These are phyloP conservation scores for Phrynocephalus forsythii DNA, from an alignment of 2,797 vertebrate species.

Conservation along the genomic window DNA sequence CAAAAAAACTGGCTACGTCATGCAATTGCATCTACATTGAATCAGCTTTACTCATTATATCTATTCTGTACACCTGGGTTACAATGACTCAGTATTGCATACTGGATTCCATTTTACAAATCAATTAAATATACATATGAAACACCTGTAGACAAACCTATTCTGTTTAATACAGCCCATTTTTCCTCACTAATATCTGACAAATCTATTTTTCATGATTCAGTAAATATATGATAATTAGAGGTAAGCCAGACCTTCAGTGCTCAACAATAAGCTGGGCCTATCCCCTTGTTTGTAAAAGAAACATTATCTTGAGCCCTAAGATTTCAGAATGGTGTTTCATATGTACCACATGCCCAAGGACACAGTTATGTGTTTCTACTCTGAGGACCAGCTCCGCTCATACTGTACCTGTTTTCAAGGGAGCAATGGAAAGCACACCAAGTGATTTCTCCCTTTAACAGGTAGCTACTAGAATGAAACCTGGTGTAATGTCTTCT, in stretches of 20 bases:
- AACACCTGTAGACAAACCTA: too few species aligned
- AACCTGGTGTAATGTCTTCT: not conserved
- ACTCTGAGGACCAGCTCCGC: not conserved
- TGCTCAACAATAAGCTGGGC: constrained; percentile 5
- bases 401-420: not conserved
- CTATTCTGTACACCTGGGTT: too few species aligned
- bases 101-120: too few species aligned
- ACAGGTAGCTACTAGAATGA: not conserved
- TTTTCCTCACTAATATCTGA: too few species aligned
- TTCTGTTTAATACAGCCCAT: too few species aligned
- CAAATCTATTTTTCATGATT: not conserved
- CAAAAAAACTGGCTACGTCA: too few species aligned
- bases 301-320: not conserved
- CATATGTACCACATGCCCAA: not conserved
- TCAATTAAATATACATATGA: too few species aligned
- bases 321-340: not conserved
- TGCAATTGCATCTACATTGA: too few species aligned
- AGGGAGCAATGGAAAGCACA: not conserved
- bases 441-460: not conserved
- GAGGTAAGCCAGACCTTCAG: not conserved
- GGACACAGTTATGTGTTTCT: not conserved
- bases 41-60: too few species aligned
- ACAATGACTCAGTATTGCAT: too few species aligned
- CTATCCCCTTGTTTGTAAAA: not conserved
- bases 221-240: not conserved